These are phyloP conservation scores for Meteorus colon DNA, from an alignment of 2,888 invertebrate genomes.

Conservation along the genomic window DNA sequence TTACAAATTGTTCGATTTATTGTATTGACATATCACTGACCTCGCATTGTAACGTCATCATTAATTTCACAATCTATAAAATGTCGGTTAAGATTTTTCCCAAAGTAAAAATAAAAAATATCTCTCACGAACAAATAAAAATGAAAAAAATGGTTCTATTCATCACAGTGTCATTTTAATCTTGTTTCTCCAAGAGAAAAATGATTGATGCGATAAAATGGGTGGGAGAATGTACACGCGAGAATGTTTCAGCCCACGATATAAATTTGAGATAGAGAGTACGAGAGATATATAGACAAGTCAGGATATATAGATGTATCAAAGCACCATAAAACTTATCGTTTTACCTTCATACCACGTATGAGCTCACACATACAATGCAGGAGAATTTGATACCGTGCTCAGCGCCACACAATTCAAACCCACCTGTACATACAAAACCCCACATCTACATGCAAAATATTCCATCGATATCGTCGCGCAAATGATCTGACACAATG, in stretches of 20 bases:
- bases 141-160: constrained; percentile 48
- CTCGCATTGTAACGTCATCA: too few species aligned
- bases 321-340: constrained; percentile 43
- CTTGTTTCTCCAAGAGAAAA: constrained; percentile 45
- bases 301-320: constrained; percentile 12
- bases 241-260: background rate
- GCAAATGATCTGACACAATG: background rate
- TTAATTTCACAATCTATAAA: too few species aligned
- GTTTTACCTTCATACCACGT: constrained; percentile 43
- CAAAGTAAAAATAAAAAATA: constrained; percentile 14
- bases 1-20: too few species aligned
- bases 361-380: background rate
- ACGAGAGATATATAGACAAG: background rate
- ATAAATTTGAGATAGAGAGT: constrained; percentile 1
- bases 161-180: constrained; percentile 51
- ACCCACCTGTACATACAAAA: background rate
- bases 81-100: background rate
- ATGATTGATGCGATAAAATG: constrained; percentile 52
- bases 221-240: background rate
- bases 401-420: background rate
- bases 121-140: constrained; percentile 19
- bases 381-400: background rate
- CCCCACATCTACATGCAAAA: background rate
- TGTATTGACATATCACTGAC: too few species aligned
- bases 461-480: background rate